Evolutionary conservation across 2,797 vertebrate genomes (phyloP).

Genomic region (Halcyon leucocephala): DNA sequence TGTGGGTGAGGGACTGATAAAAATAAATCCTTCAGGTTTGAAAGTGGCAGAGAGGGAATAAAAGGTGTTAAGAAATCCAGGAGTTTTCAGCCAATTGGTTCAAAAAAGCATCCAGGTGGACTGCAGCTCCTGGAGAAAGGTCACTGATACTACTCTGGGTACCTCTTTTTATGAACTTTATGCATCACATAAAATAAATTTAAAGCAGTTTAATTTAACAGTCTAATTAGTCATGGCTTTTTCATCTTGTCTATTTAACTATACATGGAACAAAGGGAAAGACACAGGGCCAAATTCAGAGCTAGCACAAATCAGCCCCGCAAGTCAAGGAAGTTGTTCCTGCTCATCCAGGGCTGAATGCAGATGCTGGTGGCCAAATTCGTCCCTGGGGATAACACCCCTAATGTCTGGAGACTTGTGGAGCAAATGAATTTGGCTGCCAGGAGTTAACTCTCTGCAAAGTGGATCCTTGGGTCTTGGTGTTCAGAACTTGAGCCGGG

Average conservation of each 20-base stretch:
- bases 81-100: conserved; percentile 76
- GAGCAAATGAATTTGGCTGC: background rate
- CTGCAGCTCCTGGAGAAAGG: conserved; percentile 67
- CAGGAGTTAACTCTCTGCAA: background rate
- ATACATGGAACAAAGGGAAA: conserved; percentile 57
- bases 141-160: conserved; percentile 65
- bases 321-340: conserved; percentile 9
- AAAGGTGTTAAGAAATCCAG: conserved; percentile 73
- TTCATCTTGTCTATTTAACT: conserved; percentile 75
- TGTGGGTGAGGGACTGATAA: conserved; percentile 80
- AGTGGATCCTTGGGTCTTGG: background rate
- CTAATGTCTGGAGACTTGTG: background rate
- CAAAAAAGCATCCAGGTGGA: conserved; percentile 66
- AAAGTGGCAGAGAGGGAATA: conserved; percentile 79
- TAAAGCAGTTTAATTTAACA: conserved; percentile 81
- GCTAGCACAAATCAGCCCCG: conserved; percentile 9
- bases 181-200: conserved; percentile 80
- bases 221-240: conserved; percentile 79
- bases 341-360: conserved; percentile 13
- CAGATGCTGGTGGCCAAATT: background rate
- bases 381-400: background rate
- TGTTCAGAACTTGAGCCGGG: background rate
- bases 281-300: conserved; percentile 40
- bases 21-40: conserved; percentile 83
- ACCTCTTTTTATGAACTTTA: conserved; percentile 77